Conservation (phyloP, 2,888 invertebrate species). For the Petrolisthes cinctipes region DNA sequence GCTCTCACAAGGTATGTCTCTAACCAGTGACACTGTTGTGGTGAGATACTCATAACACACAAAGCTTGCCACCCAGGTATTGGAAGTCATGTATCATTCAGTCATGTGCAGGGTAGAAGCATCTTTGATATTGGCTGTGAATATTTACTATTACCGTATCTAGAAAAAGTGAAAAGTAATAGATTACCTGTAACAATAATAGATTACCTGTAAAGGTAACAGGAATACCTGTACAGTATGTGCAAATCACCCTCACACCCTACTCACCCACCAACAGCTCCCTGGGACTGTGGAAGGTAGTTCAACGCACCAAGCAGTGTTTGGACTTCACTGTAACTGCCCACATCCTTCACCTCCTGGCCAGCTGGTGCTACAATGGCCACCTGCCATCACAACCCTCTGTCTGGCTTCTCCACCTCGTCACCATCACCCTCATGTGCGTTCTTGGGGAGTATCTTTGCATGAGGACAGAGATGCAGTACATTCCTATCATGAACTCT, state of each 20-base stretch:
- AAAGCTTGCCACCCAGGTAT: neutral
- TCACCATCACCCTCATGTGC: conserved; percentile 91
- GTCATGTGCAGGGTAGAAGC: too few relatives aligned
- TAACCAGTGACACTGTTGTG: neutral
- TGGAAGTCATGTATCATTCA: neutral
- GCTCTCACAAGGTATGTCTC: conserved; percentile 81
- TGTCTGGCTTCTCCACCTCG: conserved; percentile 94
- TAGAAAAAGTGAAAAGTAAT: too few relatives aligned
- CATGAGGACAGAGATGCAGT: conserved; percentile 91
- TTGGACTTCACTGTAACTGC: conserved; percentile 96
- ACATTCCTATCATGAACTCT: conserved; percentile 81
- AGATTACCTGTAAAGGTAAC: too few relatives aligned
- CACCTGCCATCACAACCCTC: conserved; percentile 88
- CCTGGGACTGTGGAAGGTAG: conserved; percentile 86
- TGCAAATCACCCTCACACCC: too few relatives aligned
- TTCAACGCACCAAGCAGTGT: conserved; percentile 94
- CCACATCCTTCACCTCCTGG: conserved; percentile 86
- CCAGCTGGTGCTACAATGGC: conserved; percentile 91
- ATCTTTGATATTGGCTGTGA: too few relatives aligned
- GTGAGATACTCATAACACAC: neutral
- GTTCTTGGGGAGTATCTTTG: conserved; percentile 96
- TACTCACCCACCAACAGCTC: conserved; percentile 73
- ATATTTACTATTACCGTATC: too few relatives aligned
- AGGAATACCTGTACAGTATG: too few relatives aligned
- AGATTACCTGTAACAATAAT: too few relatives aligned